Conservation (phyloP, 2,113 vertebrate species). For the Oncorhynchus tshawytscha region DNA sequence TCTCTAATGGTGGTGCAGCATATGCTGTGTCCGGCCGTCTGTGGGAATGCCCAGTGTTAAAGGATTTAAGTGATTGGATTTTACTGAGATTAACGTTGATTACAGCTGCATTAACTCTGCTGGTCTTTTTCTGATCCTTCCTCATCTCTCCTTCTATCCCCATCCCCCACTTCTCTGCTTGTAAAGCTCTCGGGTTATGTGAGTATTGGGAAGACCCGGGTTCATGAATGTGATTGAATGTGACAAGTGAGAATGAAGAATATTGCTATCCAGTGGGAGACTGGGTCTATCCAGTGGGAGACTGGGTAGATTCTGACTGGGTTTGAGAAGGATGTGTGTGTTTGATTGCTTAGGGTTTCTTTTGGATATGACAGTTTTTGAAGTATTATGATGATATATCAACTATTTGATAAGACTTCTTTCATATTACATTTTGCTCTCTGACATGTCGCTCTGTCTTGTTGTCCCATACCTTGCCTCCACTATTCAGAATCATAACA, state of each 20-base stretch:
- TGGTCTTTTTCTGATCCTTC: conserved; percentile 50
- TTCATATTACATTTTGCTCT: too few species aligned
- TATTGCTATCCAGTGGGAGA: neutral
- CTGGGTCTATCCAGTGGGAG: neutral
- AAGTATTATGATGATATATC: neutral
- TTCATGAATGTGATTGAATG: conserved; percentile 38
- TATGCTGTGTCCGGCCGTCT: conserved; percentile 34
- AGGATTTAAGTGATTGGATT: conserved; percentile 64
- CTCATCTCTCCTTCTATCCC: conserved; percentile 22
- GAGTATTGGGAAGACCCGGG: conserved; percentile 1
- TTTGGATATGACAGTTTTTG: neutral
- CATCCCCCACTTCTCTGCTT: conserved; percentile 45
- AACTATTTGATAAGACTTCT: neutral
- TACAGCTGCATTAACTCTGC: conserved; percentile 42
- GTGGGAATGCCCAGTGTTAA: conserved; percentile 45
- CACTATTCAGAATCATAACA: neutral
- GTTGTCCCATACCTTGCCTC: neutral
- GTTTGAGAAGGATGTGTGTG: neutral
- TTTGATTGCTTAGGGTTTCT: neutral
- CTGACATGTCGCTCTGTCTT: too few species aligned
- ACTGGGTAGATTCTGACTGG: neutral
- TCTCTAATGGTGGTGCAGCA: conserved; percentile 30
- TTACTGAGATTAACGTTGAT: conserved; percentile 64
- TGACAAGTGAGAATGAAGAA: conserved; percentile 31
- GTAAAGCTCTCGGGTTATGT: neutral